phyloP scores from a whole-genome alignment of 2,113 vertebrate species.

The Hassar affinis region DNA sequence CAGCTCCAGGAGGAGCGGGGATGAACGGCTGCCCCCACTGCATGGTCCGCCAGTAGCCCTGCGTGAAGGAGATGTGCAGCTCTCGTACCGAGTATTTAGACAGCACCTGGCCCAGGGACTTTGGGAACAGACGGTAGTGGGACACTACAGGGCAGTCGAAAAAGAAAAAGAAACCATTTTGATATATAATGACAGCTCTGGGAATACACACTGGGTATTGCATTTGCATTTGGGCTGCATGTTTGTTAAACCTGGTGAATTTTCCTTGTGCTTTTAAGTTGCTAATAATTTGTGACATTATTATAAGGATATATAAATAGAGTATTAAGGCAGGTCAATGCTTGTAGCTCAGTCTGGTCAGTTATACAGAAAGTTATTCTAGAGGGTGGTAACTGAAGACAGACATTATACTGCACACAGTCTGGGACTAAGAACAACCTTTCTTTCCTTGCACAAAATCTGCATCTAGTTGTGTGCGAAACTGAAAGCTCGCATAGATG shows the following conservation, averaged over 20 bases:
- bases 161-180: not conserved
- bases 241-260: not conserved
- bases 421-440: slow-evolving; percentile 62
- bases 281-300: not conserved
- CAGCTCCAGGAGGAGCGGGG: slow-evolving; percentile 81
- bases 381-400: not conserved
- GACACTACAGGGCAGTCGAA: slow-evolving; percentile 71
- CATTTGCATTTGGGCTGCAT: not conserved
- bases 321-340: not conserved
- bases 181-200: not conserved
- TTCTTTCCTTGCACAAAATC: slow-evolving; percentile 74
- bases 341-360: not conserved
- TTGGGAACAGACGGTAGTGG: slow-evolving; percentile 95
- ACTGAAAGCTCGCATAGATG: slow-evolving; percentile 90
- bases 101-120: slow-evolving; percentile 90
- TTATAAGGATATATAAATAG: not conserved
- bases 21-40: slow-evolving; percentile 90
- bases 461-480: slow-evolving; percentile 86
- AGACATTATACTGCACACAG: not conserved
- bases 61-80: slow-evolving; percentile 87
- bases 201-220: not conserved
- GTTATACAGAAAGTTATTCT: not conserved
- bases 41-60: slow-evolving; percentile 88
- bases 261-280: not conserved
- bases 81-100: slow-evolving; percentile 89